These are phyloP conservation scores for Chrysogorgia sp. DNA, from an alignment of 92 coral and sea anemone species.

Conservation along the genomic window DNA sequence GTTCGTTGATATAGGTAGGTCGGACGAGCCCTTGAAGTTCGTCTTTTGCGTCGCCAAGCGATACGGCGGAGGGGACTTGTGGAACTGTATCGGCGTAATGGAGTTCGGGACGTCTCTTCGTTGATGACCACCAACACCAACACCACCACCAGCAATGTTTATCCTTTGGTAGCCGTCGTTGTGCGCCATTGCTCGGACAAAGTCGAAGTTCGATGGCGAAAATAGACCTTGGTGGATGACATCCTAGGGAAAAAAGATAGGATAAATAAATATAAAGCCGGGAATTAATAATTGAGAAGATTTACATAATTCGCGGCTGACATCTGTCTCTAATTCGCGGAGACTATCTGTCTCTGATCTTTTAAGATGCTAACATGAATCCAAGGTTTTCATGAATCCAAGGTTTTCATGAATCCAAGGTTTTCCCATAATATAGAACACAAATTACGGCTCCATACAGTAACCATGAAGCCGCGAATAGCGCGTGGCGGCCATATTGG, in stretches of 20 bases:
- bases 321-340: background rate
- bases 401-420: no score
- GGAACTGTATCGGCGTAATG: slow-evolving; percentile 18
- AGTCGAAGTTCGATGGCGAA: slow-evolving; percentile 30
- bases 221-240: slow-evolving; percentile 4
- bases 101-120: slow-evolving; percentile 1
- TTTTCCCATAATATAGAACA: no score
- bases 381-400: no score
- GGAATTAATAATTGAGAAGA: background rate
- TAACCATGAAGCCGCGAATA: no score
- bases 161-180: slow-evolving; percentile 36
- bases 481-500: no score
- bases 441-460: no score
- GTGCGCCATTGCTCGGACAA: slow-evolving; percentile 41
- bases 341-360: no score
- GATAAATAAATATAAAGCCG: background rate
- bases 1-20: background rate
- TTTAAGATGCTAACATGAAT: no score
- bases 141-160: background rate
- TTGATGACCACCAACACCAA: background rate
- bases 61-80: slow-evolving; percentile 33
- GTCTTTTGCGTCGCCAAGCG: background rate
- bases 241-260: slow-evolving; percentile 13
- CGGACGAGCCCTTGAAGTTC: background rate
- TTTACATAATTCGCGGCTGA: no score